Base-by-base conservation (phyloP, 2,797 vertebrate species). In the Echeneis naucrates region DNA sequence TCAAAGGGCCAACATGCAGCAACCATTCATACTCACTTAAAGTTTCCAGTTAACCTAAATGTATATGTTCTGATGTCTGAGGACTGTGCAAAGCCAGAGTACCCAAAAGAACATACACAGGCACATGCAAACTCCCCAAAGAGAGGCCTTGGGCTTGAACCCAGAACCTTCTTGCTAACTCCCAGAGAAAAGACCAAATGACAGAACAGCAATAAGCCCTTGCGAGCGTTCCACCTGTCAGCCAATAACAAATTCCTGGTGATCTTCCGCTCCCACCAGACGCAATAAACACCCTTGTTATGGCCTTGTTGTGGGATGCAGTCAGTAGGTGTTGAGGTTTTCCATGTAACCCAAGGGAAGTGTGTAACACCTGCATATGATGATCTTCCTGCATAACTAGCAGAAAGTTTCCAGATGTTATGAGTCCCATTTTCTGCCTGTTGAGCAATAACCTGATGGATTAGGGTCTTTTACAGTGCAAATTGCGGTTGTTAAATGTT, bases 241-340 rank as follows among this genome's bases (percentile, higher is more conserved):
- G 13, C 38, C 38, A 40, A 35, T 35, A 13, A 5, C 38, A 40
- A 40, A 9, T 33, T 35, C 33, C 33, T 35, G 33, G 33, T 35
- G 10, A 10, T 33, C 38, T 40, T 14, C 42, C 10, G 26, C 48
- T 44, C 21, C 33, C 38, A 30, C 37, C 32, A 27, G 54, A 61
- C 68, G 54, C 24, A 70, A 17, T 70, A 33, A 61, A 14, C 6
- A n/a, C 32, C 42, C 3, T 60, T 33, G 48, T 27, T 35, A 21
- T 50, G 55, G 26, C 26, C 27, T 35, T 38, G 42, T 32, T 13
- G 0, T 54, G 26, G 19, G 9, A 8, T 44, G 8, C n/a, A n/a
- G 42, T n/a, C 42, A 4, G 42, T 44, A 5, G 30, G 14, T 5
- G 38, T 4, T 30, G 3, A 30, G 3, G 3, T 30, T 3, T 6